These are phyloP conservation scores for Eristalinus sepulchralis DNA, from an alignment of 2,888 invertebrate genomes.

Conservation along the genomic window DNA sequence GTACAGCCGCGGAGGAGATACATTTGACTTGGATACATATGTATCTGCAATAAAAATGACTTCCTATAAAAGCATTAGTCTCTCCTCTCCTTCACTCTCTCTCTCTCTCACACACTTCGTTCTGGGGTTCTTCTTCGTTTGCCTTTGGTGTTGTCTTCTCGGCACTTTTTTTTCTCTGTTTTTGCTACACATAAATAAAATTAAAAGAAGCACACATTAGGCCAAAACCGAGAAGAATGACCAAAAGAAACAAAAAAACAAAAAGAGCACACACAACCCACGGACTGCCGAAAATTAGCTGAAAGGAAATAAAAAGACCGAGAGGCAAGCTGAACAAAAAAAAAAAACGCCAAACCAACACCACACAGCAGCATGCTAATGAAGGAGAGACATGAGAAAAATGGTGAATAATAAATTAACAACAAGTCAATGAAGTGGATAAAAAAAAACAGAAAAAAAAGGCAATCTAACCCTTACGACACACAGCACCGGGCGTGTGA, in stretches of 20 bases:
- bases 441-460: constrained; percentile 9
- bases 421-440: constrained; percentile 29
- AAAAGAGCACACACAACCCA: neutral
- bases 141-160: constrained; percentile 19
- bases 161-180: constrained; percentile 13
- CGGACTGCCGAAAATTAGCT: constrained; percentile 39
- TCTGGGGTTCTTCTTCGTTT: constrained; percentile 34
- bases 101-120: neutral
- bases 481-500: constrained; percentile 11
- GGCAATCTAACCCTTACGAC: constrained; percentile 42
- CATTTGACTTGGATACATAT: constrained; percentile 48
- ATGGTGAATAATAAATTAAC: constrained; percentile 54
- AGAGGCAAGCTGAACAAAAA: neutral
- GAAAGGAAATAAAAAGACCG: constrained; percentile 22
- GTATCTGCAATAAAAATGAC: constrained; percentile 63
- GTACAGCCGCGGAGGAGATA: constrained; percentile 5
- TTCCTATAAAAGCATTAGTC: constrained; percentile 69
- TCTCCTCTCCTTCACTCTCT: constrained; percentile 10
- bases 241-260: neutral
- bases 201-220: constrained; percentile 35
- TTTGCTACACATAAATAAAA: constrained; percentile 25
- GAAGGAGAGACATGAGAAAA: constrained; percentile 33
- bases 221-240: constrained; percentile 24
- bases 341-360: constrained; percentile 1
- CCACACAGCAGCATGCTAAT: constrained; percentile 47